Conservation (phyloP, 2,113 vertebrate species). For the Peucedramus taeniatus region DNA sequence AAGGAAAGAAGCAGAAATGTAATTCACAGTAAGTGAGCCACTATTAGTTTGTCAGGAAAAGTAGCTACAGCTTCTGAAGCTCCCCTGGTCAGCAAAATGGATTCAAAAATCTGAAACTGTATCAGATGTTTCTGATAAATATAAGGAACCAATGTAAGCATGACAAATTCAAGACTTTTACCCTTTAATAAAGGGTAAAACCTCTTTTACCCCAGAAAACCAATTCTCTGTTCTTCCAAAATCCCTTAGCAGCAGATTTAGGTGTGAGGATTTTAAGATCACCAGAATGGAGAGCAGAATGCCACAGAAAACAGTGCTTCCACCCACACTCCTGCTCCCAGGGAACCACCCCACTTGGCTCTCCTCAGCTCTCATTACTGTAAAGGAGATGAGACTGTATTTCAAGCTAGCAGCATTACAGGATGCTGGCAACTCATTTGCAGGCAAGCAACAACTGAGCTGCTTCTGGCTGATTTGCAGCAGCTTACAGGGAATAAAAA, state of each 20-base stretch:
- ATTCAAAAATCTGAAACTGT: not conserved
- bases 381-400: not conserved
- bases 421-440: slow-evolving; percentile 1
- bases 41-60: not conserved
- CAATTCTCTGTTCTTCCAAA: not conserved
- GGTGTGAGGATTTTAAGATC: not conserved
- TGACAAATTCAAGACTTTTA: not conserved
- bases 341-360: not conserved
- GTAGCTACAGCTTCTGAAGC: not conserved
- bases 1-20: not conserved
- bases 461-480: slow-evolving; percentile 7
- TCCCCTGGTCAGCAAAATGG: not conserved
- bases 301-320: not conserved
- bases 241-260: not conserved
- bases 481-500: not conserved
- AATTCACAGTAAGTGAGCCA: not conserved
- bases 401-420: slow-evolving; percentile 11
- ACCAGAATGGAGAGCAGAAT: not conserved
- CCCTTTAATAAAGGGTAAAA: no score
- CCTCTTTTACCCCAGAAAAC: not conserved
- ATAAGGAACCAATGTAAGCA: not conserved
- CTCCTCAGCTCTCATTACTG: not conserved
- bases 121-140: not conserved
- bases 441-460: not conserved
- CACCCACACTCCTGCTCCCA: not conserved